Evolutionary conservation across 2,113 vertebrate species (phyloP).

Genomic region (Crotalus tigris): DNA sequence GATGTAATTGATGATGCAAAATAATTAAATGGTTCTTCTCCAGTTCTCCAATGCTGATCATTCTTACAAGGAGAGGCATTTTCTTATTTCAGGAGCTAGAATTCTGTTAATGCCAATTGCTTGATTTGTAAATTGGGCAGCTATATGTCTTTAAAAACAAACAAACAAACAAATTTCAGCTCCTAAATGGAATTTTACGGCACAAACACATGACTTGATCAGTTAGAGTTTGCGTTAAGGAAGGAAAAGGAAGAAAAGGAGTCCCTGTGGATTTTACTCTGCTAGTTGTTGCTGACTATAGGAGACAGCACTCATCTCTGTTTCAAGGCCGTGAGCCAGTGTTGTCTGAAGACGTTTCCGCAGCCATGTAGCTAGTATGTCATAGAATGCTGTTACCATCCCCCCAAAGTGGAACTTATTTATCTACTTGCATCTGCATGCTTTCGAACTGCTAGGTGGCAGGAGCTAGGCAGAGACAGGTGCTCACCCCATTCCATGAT

Average conservation of each 20-base stretch:
- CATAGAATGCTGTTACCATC: neutral
- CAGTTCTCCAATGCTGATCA: neutral
- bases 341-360: neutral
- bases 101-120: neutral
- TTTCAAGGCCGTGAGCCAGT: neutral
- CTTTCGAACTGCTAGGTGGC: neutral
- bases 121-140: neutral
- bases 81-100: neutral
- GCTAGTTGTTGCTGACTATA: neutral
- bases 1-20: neutral
- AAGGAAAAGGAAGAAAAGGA: neutral
- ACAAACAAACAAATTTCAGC: neutral
- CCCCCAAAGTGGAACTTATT: neutral
- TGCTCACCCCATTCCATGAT: neutral
- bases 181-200: neutral
- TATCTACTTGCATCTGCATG: neutral
- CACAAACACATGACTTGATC: neutral
- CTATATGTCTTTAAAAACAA: neutral
- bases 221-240: neutral
- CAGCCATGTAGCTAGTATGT: neutral
- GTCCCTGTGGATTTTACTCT: neutral
- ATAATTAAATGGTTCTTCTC: neutral
- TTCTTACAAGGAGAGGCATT: neutral
- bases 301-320: neutral
- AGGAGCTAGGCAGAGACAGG: neutral